These are phyloP conservation scores for Drosophila ironensis DNA, from an alignment of 1,140 invertebrate genomes.

Conservation along the genomic window DNA sequence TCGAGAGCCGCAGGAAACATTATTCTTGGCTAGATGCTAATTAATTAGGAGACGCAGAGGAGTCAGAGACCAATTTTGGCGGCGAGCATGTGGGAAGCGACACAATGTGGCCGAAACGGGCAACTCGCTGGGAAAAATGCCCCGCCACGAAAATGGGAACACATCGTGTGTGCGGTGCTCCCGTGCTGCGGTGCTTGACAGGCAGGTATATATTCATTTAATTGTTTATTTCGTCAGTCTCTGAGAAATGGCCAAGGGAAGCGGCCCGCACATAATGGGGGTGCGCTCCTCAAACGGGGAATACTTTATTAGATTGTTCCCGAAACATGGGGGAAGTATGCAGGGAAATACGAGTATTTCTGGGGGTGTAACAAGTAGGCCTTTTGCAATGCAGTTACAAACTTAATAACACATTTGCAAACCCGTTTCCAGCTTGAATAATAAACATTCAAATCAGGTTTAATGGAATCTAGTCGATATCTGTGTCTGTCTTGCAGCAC, in stretches of 20 bases:
- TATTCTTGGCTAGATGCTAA: conserved; percentile 79
- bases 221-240: conserved; percentile 33
- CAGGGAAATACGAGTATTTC: too few species aligned
- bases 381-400: too few species aligned
- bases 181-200: conserved; percentile 13
- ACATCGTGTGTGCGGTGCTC: conserved; percentile 11
- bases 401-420: too few species aligned
- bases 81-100: conserved; percentile 46
- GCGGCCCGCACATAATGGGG: not conserved
- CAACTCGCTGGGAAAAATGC: not conserved
- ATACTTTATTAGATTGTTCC: too few species aligned
- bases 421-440: too few species aligned
- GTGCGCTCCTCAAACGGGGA: too few species aligned
- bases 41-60: conserved; percentile 62
- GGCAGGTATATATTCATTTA: conserved; percentile 38
- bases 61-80: conserved; percentile 20
- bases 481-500: too few species aligned
- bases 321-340: too few species aligned
- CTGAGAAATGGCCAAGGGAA: conserved; percentile 8
- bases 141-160: conserved; percentile 23
- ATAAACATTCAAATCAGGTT: too few species aligned
- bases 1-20: conserved; percentile 62
- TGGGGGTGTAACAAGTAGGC: too few species aligned
- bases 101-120: conserved; percentile 11
- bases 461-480: too few species aligned